phyloP scores from a whole-genome alignment of 2,888 invertebrate species.

The Sceliomorpha sp. region DNA sequence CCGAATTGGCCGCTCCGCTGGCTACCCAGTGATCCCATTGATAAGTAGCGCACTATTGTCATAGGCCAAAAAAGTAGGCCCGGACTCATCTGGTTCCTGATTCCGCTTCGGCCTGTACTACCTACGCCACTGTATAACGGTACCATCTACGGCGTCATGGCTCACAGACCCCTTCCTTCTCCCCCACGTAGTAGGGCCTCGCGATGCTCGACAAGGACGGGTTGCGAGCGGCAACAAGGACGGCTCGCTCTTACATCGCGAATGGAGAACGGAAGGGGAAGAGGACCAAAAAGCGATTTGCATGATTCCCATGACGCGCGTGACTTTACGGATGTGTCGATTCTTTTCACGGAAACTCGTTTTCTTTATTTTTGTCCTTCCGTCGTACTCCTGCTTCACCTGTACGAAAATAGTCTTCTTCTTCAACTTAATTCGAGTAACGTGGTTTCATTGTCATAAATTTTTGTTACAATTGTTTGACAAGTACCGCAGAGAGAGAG shows the following conservation, averaged over 20 bases:
- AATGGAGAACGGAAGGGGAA: constrained; percentile 46
- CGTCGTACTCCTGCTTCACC: constrained; percentile 9
- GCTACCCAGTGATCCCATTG: constrained; percentile 75
- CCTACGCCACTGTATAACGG: constrained; percentile 77
- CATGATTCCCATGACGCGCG: constrained; percentile 69
- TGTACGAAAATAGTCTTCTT: constrained; percentile 35
- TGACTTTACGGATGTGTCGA: constrained; percentile 68
- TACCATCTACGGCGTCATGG: constrained; percentile 73
- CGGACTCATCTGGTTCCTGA: constrained; percentile 35
- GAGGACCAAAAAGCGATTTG: constrained; percentile 61
- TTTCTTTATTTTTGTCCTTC: constrained; percentile 27
- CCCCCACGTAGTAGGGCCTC: constrained; percentile 54
- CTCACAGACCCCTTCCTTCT: constrained; percentile 58
- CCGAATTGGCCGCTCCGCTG: constrained; percentile 69
- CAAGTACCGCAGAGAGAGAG: too few relatives aligned
- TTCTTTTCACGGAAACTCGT: constrained; percentile 52
- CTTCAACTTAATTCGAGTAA: too few relatives aligned
- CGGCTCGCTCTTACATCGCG: constrained; percentile 54
- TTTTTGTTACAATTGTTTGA: too few relatives aligned
- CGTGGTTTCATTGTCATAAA: too few relatives aligned
- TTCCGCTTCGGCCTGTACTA: constrained; percentile 30
- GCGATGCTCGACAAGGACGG: constrained; percentile 58
- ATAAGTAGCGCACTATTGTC: constrained; percentile 77
- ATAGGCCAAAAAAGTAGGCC: constrained; percentile 65
- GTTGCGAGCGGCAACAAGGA: constrained; percentile 62